Evolutionary conservation across 1,140 invertebrate species (phyloP).

Genomic region (Caenorhabditis tropicalis): DNA sequence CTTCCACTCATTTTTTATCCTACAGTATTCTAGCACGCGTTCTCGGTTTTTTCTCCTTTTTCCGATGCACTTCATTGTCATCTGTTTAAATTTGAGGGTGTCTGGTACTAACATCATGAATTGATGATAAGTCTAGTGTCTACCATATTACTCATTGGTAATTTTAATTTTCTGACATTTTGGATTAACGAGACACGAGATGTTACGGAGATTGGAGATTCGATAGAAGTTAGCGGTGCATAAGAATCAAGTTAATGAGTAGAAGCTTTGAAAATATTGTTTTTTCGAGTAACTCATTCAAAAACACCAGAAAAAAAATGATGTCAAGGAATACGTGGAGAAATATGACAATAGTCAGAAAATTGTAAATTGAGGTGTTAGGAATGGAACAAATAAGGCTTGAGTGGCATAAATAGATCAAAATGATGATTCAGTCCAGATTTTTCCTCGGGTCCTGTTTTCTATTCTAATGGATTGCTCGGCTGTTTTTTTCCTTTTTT

Average conservation of each 20-base stretch:
- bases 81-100: neutral
- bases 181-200: too few species aligned
- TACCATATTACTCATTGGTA: neutral
- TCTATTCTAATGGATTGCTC: constrained; percentile 19
- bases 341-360: neutral
- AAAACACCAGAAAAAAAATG: neutral
- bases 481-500: neutral
- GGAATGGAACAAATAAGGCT: too few species aligned
- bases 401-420: neutral
- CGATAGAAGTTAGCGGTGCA: neutral
- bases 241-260: neutral
- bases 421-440: neutral
- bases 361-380: neutral
- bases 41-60: too few species aligned
- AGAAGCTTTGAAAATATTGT: too few species aligned
- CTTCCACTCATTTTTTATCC: too few species aligned
- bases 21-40: too few species aligned
- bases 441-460: neutral
- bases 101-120: neutral
- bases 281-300: neutral
- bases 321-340: neutral
- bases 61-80: neutral
- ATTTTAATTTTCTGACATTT: too few species aligned
- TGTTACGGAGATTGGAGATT: too few species aligned
- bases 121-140: neutral